Base-by-base conservation (phyloP, 2,888 invertebrate species). In the Eledone cirrhosa region DNA sequence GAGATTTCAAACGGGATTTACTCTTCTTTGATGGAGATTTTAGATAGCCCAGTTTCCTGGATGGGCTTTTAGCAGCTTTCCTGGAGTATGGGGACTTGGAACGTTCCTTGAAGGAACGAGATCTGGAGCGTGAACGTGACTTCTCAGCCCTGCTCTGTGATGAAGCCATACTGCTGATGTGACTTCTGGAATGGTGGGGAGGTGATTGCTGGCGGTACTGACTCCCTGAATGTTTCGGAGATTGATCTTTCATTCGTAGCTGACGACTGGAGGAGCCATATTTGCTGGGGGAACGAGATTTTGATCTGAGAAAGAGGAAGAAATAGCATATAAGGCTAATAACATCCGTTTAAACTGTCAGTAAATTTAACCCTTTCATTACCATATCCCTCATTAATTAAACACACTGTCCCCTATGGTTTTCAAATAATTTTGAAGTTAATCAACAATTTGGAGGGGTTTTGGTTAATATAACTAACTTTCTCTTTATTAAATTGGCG, bases 81-180 rank as follows among this genome's bases (percentile, higher is more conserved):
- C 41, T 72, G n/a, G 11, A 47, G 24, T 48, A 24, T 1, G 76
- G 76, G 1, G 76, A 76, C 29, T 76, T 76, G 27, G 76, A 76
- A 5, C 69, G 69, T 11, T 72, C 69, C 47, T 24, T 48, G 29
- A 24, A 48, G 19, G 48, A 14, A 3, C 48, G 48, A 76, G 76
- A 76, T 14, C 24, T 41, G 76, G 76, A 76, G 5, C 76, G n/a
- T 22, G 76, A 76, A 0, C 76, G 76, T 14, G 76, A 72, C 29
- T 72, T 72, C 29, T 72, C 72, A 0, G n/a, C 22, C 0, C 72
- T 29, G n/a, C n/a, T 31, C 31, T 31, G 41, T 7, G 31, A 41
- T 29, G 33, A 13, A 13, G n/a, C 72, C 2, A 11, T 22, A n/a
- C 33, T 41, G 7, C 33, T 8, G 22, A 41, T 11, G 22, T 72